phyloP scores from a whole-genome alignment of 2,113 vertebrate species.

The Rana temporaria region DNA sequence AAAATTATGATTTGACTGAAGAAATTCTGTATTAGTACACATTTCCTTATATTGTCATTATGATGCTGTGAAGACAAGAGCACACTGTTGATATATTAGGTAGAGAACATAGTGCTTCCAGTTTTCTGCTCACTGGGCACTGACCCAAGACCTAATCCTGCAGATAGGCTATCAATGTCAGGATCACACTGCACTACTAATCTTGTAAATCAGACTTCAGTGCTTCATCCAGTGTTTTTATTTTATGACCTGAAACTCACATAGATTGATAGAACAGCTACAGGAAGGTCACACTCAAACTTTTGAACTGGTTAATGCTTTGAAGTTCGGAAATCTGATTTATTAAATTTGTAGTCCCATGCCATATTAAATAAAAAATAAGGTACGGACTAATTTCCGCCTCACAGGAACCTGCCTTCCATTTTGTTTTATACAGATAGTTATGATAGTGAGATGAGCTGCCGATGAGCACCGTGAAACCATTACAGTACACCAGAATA shows the following conservation, averaged over 20 bases:
- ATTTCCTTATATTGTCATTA: neutral
- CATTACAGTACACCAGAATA: neutral
- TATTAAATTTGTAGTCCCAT: neutral
- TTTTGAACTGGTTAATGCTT: neutral
- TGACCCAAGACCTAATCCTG: conserved; percentile 18
- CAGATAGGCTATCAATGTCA: conserved; percentile 34
- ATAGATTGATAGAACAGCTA: neutral
- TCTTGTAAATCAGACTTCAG: conserved; percentile 28
- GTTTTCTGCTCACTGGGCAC: neutral
- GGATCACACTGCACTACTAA: conserved; percentile 32
- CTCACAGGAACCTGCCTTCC: neutral
- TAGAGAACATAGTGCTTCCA: conserved; percentile 17
- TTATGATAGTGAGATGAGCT: neutral
- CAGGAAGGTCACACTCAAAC: conserved; percentile 9
- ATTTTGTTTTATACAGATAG: neutral
- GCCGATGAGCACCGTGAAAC: neutral
- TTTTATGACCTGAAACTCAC: neutral
- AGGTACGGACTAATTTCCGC: neutral
- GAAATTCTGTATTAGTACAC: too few species aligned
- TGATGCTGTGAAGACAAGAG: neutral
- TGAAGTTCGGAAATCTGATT: conserved; percentile 2
- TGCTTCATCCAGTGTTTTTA: conserved; percentile 18
- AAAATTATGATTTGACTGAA: too few species aligned
- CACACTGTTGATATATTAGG: conserved; percentile 21
- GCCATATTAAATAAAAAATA: neutral